Conservation (phyloP, 92 coral and sea anemone species). For the Plumapathes pennacea region DNA sequence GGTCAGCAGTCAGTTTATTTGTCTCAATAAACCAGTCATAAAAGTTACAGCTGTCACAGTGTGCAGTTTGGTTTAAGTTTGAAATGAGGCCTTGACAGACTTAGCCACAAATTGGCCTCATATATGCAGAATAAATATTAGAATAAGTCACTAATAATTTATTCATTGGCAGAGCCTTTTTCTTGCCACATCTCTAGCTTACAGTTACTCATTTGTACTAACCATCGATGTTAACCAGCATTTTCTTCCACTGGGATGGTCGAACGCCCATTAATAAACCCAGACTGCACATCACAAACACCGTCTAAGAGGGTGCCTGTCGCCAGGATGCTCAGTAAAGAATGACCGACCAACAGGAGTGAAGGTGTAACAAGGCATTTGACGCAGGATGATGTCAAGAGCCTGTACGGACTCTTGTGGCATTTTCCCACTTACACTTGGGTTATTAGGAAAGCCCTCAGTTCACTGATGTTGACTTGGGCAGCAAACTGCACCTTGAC, state of each 20-base stretch:
- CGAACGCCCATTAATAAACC: conserved; percentile 80
- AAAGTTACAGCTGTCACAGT: too few species aligned
- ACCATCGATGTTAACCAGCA: conserved; percentile 88
- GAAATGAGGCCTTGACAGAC: too few species aligned
- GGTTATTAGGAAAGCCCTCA: conserved; percentile 46
- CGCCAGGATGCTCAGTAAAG: conserved; percentile 50
- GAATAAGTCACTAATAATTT: too few species aligned
- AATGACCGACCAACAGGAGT: conserved; percentile 83
- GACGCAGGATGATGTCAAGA: conserved; percentile 71
- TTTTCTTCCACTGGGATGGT: conserved; percentile 88
- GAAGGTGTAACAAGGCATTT: conserved; percentile 53
- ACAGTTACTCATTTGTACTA: too few species aligned
- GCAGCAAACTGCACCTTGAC: conserved; percentile 87
- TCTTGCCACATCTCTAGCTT: too few species aligned
- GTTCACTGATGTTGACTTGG: conserved; percentile 48
- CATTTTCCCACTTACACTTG: conserved; percentile 22
- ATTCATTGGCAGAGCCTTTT: too few species aligned
- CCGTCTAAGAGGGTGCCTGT: conserved; percentile 59
- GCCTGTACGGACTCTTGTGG: conserved; percentile 79
- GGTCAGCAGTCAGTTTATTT: too few species aligned
- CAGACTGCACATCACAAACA: conserved; percentile 83
- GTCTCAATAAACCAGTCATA: too few species aligned
- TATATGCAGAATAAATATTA: too few species aligned
- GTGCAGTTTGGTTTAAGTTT: too few species aligned
- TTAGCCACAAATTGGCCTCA: too few species aligned